Percentiles rank a stretch among this genome's conserved stretches.
These are phyloP conservation scores for Sylvia borin DNA, from an alignment of 2,797 vertebrate genomes.

Conservation along the genomic window DNA sequence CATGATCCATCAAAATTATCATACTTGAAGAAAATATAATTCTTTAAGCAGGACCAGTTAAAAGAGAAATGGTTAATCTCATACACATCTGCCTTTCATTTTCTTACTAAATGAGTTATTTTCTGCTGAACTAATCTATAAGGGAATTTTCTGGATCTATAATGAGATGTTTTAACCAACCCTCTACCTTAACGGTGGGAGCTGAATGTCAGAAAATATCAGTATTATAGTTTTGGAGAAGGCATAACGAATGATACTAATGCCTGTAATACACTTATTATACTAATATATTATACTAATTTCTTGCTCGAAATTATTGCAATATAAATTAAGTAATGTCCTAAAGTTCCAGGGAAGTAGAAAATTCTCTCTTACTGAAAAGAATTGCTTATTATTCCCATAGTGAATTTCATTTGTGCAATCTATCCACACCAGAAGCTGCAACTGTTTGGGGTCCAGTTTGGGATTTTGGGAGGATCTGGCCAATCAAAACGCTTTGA, in stretches of 20 bases:
- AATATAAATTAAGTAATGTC: background rate
- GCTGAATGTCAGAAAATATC: background rate
- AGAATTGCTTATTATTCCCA: background rate
- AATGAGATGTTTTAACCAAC: background rate
- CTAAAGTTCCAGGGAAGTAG: background rate
- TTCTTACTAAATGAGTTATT: background rate
- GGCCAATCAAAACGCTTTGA: background rate
- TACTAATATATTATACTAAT: background rate
- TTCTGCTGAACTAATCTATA: background rate
- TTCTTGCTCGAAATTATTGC: background rate
- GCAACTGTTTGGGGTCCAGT: background rate
- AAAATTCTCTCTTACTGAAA: background rate
- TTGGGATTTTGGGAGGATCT: background rate
- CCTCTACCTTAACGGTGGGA: rapidly evolving
- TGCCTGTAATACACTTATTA: background rate
- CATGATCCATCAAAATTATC: background rate
- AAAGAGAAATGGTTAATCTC: background rate
- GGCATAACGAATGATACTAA: background rate
- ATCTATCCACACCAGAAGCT: background rate
- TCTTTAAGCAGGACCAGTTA: background rate
- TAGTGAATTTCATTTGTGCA: background rate
- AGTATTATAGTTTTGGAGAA: background rate
- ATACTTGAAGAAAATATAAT: background rate
- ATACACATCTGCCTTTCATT: background rate
- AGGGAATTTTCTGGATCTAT: background rate